Percentiles rank a stretch among this genome's conserved stretches.
These are phyloP conservation scores for Acanthoscelides obtectus DNA, from an alignment of 2,888 invertebrate genomes.

Conservation along the genomic window DNA sequence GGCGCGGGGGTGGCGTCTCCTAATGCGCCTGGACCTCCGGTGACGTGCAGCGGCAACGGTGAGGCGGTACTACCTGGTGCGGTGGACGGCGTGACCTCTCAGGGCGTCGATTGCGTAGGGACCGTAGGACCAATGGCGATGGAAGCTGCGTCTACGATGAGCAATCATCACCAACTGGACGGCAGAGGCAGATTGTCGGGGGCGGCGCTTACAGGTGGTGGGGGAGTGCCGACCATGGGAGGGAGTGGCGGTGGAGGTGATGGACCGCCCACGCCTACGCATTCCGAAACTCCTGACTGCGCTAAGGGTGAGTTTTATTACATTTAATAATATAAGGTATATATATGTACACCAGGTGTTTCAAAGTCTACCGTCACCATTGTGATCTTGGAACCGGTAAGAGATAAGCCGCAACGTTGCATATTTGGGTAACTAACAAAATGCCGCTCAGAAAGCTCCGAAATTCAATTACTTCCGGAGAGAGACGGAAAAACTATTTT, in stretches of 20 bases:
- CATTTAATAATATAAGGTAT: too few relatives aligned
- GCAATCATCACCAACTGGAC: neutral
- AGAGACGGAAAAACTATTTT: too few relatives aligned
- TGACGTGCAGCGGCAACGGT: neutral
- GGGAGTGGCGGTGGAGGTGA: constrained; percentile 45
- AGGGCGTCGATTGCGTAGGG: neutral
- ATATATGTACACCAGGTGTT: too few relatives aligned
- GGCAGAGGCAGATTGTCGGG: constrained; percentile 21
- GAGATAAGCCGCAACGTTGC: too few relatives aligned
- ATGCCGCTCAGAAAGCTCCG: too few relatives aligned
- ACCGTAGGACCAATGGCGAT: neutral
- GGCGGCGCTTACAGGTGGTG: constrained; percentile 52
- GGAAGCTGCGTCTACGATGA: neutral
- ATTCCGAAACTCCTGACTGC: constrained; percentile 66
- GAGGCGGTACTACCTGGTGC: neutral
- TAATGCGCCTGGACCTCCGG: constrained; percentile 22
- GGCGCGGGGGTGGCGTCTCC: constrained; percentile 13
- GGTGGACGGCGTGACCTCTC: neutral
- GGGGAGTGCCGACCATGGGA: constrained; percentile 38
- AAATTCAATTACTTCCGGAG: too few relatives aligned
- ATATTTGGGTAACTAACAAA: too few relatives aligned
- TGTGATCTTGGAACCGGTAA: too few relatives aligned
- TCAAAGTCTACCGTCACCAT: too few relatives aligned
- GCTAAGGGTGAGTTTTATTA: constrained; percentile 54
- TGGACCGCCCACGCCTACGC: constrained; percentile 74